phyloP scores from a whole-genome alignment of 2,797 vertebrate species.

The Myripristis jacobus region DNA sequence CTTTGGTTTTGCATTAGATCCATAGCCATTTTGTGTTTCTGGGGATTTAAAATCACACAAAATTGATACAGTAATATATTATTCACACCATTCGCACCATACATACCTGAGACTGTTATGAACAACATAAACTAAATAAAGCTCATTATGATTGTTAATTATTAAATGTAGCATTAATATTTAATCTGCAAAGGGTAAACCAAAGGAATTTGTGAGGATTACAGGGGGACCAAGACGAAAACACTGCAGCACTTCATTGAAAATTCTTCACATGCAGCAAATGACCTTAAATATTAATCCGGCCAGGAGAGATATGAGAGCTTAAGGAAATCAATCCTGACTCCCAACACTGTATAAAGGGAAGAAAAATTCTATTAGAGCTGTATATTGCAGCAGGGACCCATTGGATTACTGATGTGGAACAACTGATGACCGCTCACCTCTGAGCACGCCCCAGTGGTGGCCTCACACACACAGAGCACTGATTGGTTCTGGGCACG shows the following conservation, averaged over 20 bases:
- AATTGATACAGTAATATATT: constrained; percentile 31
- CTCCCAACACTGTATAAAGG: constrained; percentile 49
- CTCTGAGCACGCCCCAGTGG: constrained; percentile 87
- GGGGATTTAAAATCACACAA: constrained; percentile 47
- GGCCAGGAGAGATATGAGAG: constrained; percentile 54
- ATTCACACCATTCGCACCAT: not conserved
- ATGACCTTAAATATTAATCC: constrained; percentile 72
- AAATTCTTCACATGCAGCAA: constrained; percentile 64
- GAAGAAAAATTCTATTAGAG: constrained; percentile 62
- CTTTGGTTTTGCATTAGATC: constrained; percentile 83
- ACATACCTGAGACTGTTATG: constrained; percentile 12
- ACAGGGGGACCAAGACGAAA: constrained; percentile 26
- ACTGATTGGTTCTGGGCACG: constrained; percentile 87
- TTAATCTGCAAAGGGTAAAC: not conserved
- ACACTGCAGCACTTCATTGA: constrained; percentile 40
- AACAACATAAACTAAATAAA: constrained; percentile 16
- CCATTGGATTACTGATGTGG: constrained; percentile 58
- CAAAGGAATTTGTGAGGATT: constrained; percentile 23
- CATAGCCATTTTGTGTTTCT: constrained; percentile 86
- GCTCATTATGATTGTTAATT: constrained; percentile 14
- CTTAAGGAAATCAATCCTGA: constrained; percentile 63
- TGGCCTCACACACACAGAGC: constrained; percentile 86
- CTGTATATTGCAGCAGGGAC: constrained; percentile 31
- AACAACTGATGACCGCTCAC: constrained; percentile 73
- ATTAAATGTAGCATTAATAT: constrained; percentile 27